phyloP scores from a whole-genome alignment of 1,140 invertebrate genomes.

The Samia ricini region DNA sequence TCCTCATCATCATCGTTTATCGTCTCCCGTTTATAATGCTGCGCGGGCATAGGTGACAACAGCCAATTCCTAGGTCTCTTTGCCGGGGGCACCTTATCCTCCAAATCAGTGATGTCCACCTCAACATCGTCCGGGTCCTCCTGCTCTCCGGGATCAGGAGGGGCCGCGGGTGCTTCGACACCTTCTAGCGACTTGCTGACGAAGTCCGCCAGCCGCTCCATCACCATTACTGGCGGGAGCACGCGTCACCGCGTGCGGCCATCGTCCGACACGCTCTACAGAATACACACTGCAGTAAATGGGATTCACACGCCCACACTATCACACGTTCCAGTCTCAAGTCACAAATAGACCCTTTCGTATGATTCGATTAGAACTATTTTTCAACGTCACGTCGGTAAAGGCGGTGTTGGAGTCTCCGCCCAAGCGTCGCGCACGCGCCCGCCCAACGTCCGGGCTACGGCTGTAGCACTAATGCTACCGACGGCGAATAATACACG shows the following conservation, averaged over 20 bases:
- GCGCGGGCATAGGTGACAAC: constrained; percentile 53
- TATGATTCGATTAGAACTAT: constrained; percentile 19
- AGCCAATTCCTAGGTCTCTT: constrained; percentile 68
- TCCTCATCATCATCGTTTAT: constrained; percentile 59
- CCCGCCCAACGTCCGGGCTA: constrained; percentile 33
- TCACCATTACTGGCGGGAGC: constrained; percentile 70
- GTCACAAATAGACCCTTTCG: constrained; percentile 24
- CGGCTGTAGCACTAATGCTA: constrained; percentile 30
- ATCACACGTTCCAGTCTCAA: constrained; percentile 14
- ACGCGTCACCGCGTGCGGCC: constrained; percentile 56
- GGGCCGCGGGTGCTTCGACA: constrained; percentile 63
- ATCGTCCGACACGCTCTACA: constrained; percentile 56
- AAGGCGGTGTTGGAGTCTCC: constrained; percentile 48
- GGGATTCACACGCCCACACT: constrained; percentile 51
- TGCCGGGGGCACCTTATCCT: constrained; percentile 54
- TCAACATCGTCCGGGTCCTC: constrained; percentile 60
- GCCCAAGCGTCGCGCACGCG: constrained; percentile 65
- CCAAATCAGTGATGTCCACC: constrained; percentile 65
- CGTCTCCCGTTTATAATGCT: constrained; percentile 50
- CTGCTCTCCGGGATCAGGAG: constrained; percentile 53
- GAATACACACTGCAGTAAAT: constrained; percentile 46
- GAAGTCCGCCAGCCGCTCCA: constrained; percentile 75
- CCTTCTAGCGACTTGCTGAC: constrained; percentile 72
- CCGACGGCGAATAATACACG: constrained; percentile 62
- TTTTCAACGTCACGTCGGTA: constrained; percentile 13